These are phyloP conservation scores for Apodemia mormo DNA, from an alignment of 2,888 invertebrate species.

Conservation along the genomic window DNA sequence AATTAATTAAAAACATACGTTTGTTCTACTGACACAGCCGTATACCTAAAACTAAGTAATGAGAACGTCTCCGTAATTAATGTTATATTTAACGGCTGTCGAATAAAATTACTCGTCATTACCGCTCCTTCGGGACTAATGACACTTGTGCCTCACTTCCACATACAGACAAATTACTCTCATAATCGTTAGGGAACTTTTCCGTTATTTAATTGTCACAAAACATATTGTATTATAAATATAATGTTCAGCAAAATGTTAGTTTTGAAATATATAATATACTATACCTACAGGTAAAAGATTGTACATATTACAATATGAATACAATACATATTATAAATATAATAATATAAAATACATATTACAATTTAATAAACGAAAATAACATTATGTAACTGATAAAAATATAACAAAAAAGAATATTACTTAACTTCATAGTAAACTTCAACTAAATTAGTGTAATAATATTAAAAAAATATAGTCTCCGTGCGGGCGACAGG, in stretches of 20 bases:
- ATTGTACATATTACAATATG: too few species aligned
- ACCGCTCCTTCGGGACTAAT: slow-evolving; percentile 12
- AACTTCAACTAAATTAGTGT: too few species aligned
- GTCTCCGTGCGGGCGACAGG: too few species aligned
- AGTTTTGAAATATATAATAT: not conserved
- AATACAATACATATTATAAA: too few species aligned
- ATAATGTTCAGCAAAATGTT: not conserved
- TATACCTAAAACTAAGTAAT: not conserved
- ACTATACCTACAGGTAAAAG: too few species aligned
- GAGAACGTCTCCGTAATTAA: not conserved
- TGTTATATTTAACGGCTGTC: slow-evolving; percentile 15
- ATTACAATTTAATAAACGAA: too few species aligned
- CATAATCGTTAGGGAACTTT: slow-evolving; percentile 16
- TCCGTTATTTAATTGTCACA: slow-evolving; percentile 7
- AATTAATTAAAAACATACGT: not conserved
- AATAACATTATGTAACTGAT: too few species aligned
- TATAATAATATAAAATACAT: too few species aligned
- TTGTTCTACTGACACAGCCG: not conserved
- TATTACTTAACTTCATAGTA: too few species aligned
- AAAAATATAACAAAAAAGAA: too few species aligned
- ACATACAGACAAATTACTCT: slow-evolving; percentile 12
- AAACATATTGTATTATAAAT: not conserved
- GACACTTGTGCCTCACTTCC: slow-evolving; percentile 11
- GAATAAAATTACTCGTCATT: slow-evolving; percentile 7
- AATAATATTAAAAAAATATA: too few species aligned